These are phyloP conservation scores for Dryobates pubescens DNA, from an alignment of 2,797 vertebrate species.

Conservation along the genomic window DNA sequence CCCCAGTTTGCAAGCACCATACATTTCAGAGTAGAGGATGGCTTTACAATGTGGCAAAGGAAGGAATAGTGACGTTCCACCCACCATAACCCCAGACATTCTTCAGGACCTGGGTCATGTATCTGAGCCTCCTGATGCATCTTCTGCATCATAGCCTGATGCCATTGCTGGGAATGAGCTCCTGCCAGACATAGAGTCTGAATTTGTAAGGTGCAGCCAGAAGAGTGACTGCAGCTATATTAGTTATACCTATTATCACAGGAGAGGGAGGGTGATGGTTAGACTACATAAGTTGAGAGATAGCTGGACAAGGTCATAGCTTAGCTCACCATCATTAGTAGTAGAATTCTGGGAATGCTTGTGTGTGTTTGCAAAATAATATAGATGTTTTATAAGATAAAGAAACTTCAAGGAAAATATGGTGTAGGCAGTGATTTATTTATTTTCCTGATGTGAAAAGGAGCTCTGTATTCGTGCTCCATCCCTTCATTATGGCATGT, in stretches of 20 bases:
- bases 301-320: background rate
- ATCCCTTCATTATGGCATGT: background rate
- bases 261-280: background rate
- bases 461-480: background rate
- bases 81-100: background rate
- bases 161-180: background rate
- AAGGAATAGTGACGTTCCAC: background rate
- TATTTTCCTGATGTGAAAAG: background rate
- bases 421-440: background rate
- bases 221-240: background rate
- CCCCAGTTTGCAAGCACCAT: background rate
- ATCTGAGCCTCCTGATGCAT: background rate
- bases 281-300: background rate
- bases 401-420: background rate
- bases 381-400: background rate
- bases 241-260: too few relatives aligned
- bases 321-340: background rate
- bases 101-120: fast-evolving
- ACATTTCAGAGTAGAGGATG: background rate
- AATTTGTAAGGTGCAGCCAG: background rate
- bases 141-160: background rate
- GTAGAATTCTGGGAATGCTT: background rate
- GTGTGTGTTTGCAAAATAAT: background rate
- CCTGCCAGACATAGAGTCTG: fast-evolving
- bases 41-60: background rate